phyloP scores from a whole-genome alignment of 1,140 invertebrate genomes.

The Panulirus ornatus region DNA sequence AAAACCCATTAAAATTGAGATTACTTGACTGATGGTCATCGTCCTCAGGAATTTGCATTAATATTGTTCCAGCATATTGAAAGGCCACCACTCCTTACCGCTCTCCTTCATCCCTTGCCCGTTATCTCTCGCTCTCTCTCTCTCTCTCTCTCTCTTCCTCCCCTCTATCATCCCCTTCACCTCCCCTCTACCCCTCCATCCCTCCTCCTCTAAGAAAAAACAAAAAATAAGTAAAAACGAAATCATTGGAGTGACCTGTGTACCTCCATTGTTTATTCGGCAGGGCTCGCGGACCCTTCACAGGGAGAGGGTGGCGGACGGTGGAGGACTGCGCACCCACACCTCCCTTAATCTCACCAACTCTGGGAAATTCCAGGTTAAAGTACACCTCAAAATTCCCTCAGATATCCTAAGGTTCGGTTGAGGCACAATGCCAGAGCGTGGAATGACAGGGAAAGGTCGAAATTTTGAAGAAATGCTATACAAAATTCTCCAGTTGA shows the following conservation, averaged over 20 bases:
- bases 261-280: constrained; percentile 50
- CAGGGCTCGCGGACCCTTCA: constrained; percentile 25
- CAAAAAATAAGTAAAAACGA: background rate
- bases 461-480: constrained; percentile 48
- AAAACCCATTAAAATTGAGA: constrained; percentile 63
- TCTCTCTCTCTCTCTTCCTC: no score
- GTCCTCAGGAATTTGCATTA: constrained; percentile 54
- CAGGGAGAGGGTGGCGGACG: background rate
- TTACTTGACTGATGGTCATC: constrained; percentile 52
- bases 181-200: background rate
- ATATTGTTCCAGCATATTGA: constrained; percentile 57
- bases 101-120: no score
- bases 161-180: background rate
- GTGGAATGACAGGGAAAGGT: background rate
- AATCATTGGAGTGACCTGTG: constrained; percentile 18
- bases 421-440: background rate
- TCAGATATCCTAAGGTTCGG: background rate
- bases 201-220: constrained; percentile 2
- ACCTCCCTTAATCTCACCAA: constrained; percentile 27
- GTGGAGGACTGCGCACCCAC: background rate
- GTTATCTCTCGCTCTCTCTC: background rate
- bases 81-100: background rate
- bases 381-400: background rate
- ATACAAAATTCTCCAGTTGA: constrained; percentile 53
- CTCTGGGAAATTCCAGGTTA: background rate